Base-by-base conservation (phyloP, 1,140 invertebrate genomes). In the Drosophila mojavensis region DNA sequence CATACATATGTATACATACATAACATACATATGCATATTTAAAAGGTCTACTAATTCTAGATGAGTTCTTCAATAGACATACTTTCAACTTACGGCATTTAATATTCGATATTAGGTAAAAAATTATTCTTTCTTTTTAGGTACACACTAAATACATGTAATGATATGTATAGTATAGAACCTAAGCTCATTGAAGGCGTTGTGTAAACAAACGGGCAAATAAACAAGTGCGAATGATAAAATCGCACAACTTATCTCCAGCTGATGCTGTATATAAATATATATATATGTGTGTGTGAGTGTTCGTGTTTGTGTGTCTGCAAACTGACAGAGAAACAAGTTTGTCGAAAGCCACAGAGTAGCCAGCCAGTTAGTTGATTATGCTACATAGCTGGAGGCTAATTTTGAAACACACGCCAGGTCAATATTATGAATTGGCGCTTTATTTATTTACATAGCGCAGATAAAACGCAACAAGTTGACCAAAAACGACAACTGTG, bases 181-280 rank as follows among this genome's bases (percentile, higher is more conserved):
- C 33, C 45, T 45, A 61, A 54, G 50, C 61, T 50, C 63, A 65
- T 79, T 76, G 54, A 84, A 78, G 56, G 78, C 70, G 45, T 55
- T 61, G 51, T 69, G 51, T 33, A 64, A 70, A 64, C 58, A 71
- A 36, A 10, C 53, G 20, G 24, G 47, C 54, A 53, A 75, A 55
- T 71, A 71, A 71, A 71, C 60, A 71, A 73, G 65, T 65, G 73
- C 73, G 65, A 64, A 24, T 56, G 65, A 75, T 71, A 75, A 71
- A 71, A 59, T 47, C 43, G 15, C 36, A 45, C 20, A 71, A 60
- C 36, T 70, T 75, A 70, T 75, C 64, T 61, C 11, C 50, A 67
- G 48, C 48, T 39, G 62, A 59, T 59, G 61, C 62, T 41, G 55
- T 56, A 24, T 26, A 15, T 43, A 17, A 26, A 11, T 50, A 11